Conservation (phyloP, 2,113 vertebrate genomes). For the Leptobrachium leishanense region DNA sequence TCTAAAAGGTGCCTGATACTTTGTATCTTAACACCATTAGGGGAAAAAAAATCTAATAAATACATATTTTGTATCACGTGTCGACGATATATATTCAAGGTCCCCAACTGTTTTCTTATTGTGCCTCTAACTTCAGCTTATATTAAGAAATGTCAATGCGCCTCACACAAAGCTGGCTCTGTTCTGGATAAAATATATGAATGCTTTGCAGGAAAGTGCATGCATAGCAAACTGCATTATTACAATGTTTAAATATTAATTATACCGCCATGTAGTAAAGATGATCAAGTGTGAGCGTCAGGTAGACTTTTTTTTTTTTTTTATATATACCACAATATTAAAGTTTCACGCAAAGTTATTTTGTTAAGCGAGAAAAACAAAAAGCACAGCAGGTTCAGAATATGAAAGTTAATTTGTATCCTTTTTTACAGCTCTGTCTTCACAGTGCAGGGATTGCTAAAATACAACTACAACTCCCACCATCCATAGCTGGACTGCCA, state of each 20-base stretch:
- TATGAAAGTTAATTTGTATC: constrained; percentile 79
- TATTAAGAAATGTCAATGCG: constrained; percentile 65
- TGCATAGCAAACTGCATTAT: constrained; percentile 96
- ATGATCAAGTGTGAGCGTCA: constrained; percentile 93
- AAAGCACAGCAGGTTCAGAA: constrained; percentile 79
- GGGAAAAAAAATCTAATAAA: not conserved
- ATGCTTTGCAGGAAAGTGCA: constrained; percentile 93
- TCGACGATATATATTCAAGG: constrained; percentile 37
- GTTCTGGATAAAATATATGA: constrained; percentile 95
- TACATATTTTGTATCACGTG: constrained; percentile 27
- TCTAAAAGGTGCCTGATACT: no score
- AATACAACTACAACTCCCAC: not conserved
- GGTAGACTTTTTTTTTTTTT: constrained; percentile 76
- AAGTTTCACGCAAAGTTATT: constrained; percentile 72
- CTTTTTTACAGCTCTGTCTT: not conserved
- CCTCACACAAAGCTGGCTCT: constrained; percentile 65
- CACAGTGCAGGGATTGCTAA: not conserved
- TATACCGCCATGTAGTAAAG: constrained; percentile 95
- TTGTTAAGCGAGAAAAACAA: constrained; percentile 71
- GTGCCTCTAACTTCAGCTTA: constrained; percentile 60
- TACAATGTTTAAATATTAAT: constrained; percentile 99
- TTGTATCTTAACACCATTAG: not conserved
- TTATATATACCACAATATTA: constrained; percentile 75
- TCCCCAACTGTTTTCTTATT: constrained; percentile 3
- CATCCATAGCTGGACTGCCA: not conserved